phyloP scores from a whole-genome alignment of 1,140 invertebrate species.

The Leptonema lineaticorne region DNA sequence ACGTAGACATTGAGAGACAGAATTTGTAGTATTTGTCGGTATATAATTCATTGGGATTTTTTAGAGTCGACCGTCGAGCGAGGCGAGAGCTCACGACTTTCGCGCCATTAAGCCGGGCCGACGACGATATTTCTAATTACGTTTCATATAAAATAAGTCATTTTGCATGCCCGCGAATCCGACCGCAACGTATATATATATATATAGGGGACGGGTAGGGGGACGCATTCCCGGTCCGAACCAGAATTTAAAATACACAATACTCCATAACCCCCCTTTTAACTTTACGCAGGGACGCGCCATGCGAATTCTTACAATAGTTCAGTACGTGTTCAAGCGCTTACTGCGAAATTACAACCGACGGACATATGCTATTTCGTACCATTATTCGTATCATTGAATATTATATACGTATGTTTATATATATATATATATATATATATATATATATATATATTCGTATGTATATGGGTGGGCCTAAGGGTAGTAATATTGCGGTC shows the following conservation, averaged over 20 bases:
- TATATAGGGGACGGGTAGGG: too few species aligned
- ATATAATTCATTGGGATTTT: conserved; percentile 35
- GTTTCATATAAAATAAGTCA: conserved; percentile 42
- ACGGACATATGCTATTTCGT: not conserved
- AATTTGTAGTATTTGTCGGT: conserved; percentile 11
- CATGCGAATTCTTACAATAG: not conserved
- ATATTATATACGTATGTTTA: too few species aligned
- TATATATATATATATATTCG: too few species aligned
- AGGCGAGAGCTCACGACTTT: not conserved
- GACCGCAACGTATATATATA: too few species aligned
- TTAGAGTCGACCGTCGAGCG: conserved; percentile 15
- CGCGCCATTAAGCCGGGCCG: conserved; percentile 37
- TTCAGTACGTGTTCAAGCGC: not conserved
- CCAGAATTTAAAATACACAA: conserved; percentile 7
- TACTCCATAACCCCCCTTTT: not conserved
- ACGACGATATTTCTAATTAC: conserved; percentile 41
- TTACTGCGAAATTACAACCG: not conserved
- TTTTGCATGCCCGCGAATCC: conserved; percentile 29
- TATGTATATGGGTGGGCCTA: too few species aligned
- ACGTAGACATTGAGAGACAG: too few species aligned
- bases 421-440: too few species aligned
- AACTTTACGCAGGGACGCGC: not conserved
- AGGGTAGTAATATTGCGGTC: too few species aligned
- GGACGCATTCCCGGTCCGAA: conserved; percentile 17
- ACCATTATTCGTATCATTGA: not conserved